These are phyloP conservation scores for Enhydra lutris DNA, from an alignment of 2,113 vertebrate species.

Conservation along the genomic window DNA sequence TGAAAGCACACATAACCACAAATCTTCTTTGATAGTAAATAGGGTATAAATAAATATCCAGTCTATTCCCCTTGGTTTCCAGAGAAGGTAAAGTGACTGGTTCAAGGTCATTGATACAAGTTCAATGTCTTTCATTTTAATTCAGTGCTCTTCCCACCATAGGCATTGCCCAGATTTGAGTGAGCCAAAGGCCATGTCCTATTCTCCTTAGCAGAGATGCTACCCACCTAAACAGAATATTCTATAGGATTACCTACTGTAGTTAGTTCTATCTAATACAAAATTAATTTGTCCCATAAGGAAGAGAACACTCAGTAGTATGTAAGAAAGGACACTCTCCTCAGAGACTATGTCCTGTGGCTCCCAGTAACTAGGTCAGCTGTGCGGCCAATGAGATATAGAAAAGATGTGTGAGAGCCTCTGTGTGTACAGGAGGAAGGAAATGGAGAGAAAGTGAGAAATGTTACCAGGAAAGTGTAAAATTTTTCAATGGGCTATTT, in stretches of 20 bases:
- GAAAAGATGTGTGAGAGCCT: background rate
- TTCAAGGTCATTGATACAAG: background rate
- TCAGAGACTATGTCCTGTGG: background rate
- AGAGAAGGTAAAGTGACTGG: background rate
- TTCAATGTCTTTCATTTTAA: background rate
- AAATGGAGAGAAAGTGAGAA: background rate
- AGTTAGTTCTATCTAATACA: background rate
- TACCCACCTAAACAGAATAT: background rate
- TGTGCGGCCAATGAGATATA: background rate
- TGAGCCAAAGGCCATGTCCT: background rate
- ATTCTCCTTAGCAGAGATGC: background rate
- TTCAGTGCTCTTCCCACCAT: background rate
- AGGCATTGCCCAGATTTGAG: background rate
- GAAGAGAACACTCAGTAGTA: background rate
- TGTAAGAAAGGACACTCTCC: background rate
- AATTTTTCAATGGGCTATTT: background rate
- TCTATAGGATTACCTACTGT: background rate
- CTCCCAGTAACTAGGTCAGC: background rate
- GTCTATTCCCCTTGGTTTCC: background rate
- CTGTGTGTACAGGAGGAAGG: too few species aligned
- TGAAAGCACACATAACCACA: background rate
- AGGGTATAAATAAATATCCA: background rate
- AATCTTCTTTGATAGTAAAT: background rate
- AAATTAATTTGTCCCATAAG: background rate
- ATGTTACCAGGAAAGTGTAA: background rate